These are phyloP conservation scores for Thryonomys swinderianus DNA, from an alignment of 2,113 vertebrate species.

Conservation along the genomic window DNA sequence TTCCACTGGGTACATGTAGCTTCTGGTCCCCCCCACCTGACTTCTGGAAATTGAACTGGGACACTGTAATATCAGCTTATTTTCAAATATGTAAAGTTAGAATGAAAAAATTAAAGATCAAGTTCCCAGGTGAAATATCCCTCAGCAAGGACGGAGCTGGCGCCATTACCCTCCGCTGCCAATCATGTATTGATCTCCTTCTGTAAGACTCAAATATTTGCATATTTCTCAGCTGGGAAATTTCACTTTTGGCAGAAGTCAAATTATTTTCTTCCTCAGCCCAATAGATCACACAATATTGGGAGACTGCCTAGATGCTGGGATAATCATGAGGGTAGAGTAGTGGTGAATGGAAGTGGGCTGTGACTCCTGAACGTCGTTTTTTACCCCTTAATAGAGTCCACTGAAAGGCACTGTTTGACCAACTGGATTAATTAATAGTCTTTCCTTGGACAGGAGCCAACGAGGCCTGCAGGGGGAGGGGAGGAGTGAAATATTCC, in stretches of 20 bases:
- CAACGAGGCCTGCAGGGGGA: background rate
- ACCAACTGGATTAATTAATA: background rate
- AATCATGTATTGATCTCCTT: background rate
- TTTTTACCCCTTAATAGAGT: background rate
- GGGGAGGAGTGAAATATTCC: background rate
- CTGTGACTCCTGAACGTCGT: background rate
- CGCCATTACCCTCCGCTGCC: accelerated
- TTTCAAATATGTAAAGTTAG: background rate
- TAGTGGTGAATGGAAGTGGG: background rate
- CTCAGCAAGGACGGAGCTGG: background rate
- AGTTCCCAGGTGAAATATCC: background rate
- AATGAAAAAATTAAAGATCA: background rate
- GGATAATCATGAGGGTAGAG: background rate
- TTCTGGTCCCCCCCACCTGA: background rate
- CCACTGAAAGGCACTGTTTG: background rate
- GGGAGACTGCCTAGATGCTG: background rate
- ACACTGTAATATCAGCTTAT: background rate
- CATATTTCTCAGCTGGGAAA: background rate
- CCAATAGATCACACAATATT: background rate
- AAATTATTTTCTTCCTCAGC: background rate
- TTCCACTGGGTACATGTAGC: background rate
- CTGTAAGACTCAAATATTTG: background rate
- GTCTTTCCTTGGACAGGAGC: background rate
- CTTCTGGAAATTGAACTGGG: background rate
- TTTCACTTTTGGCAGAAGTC: background rate